Evolutionary conservation across 2,113 vertebrate genomes (phyloP).

Genomic region (Paracanthobrama guichenoti): DNA sequence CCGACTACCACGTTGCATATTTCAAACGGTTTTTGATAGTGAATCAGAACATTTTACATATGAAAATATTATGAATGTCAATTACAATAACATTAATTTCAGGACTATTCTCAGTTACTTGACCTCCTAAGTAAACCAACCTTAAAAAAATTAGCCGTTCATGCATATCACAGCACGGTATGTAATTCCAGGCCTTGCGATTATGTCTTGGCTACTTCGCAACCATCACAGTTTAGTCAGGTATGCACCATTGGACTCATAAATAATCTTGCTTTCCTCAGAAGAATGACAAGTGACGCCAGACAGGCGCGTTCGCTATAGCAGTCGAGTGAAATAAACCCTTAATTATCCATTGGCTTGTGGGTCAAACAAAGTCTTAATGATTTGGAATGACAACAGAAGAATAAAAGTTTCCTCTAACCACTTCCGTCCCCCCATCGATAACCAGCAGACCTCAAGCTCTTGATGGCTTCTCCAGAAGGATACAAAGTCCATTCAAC

Average conservation of each 20-base stretch:
- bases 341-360: conserved; percentile 65
- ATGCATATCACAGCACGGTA: conserved; percentile 30
- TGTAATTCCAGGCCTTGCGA: conserved; percentile 52
- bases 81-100: conserved; percentile 38
- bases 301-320: conserved; percentile 64
- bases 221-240: conserved; percentile 65
- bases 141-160: conserved; percentile 2
- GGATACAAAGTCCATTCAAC: conserved; percentile 69
- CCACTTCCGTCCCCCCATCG: conserved; percentile 37
- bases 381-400: conserved; percentile 59
- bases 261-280: conserved; percentile 64
- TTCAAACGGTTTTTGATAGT: background rate
- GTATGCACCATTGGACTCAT: conserved; percentile 65
- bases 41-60: conserved; percentile 8
- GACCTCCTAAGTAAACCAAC: background rate
- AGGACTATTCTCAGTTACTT: background rate
- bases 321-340: conserved; percentile 70
- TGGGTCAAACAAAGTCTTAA: conserved; percentile 63
- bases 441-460: conserved; percentile 35
- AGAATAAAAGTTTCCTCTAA: conserved; percentile 46
- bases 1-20: conserved; percentile 2
- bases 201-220: conserved; percentile 64
- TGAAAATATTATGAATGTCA: conserved; percentile 26
- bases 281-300: conserved; percentile 63
- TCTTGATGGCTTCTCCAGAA: conserved; percentile 73